Evolutionary conservation across 2,113 vertebrate genomes (phyloP).

Genomic region (Typhlomys cinereus): DNA sequence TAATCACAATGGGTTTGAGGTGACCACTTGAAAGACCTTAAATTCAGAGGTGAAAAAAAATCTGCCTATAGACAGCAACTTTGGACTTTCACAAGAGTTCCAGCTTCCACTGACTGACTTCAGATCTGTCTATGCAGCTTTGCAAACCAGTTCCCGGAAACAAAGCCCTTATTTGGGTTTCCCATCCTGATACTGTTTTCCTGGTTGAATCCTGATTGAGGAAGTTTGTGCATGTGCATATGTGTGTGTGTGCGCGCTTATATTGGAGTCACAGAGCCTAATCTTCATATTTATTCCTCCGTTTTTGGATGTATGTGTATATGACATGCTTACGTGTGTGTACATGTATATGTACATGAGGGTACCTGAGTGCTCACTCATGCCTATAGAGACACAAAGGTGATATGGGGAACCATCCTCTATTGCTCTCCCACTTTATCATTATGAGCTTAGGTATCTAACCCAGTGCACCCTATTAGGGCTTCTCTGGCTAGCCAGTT

Average conservation of each 20-base stretch:
- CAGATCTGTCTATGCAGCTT: neutral
- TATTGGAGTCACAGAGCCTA: neutral
- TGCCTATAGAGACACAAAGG: no score
- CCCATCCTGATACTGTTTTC: neutral
- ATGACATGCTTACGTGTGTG: no score
- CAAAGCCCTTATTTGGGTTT: neutral
- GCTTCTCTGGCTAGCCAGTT: no score
- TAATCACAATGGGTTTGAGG: neutral
- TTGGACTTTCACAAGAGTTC: neutral
- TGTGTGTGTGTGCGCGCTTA: neutral
- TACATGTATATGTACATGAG: no score
- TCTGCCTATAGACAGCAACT: neutral
- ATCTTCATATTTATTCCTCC: neutral
- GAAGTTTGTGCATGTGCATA: neutral
- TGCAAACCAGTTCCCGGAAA: neutral
- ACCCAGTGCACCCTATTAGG: no score
- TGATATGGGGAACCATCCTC: no score
- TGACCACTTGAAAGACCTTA: neutral
- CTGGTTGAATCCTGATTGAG: neutral
- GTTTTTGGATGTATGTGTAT: no score
- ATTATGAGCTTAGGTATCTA: no score
- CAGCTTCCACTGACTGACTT: neutral
- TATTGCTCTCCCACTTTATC: no score
- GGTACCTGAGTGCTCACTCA: no score
- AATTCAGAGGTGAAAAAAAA: constrained; percentile 3